Conservation (phyloP, 2,797 vertebrate genomes). For the Falco peregrinus region DNA sequence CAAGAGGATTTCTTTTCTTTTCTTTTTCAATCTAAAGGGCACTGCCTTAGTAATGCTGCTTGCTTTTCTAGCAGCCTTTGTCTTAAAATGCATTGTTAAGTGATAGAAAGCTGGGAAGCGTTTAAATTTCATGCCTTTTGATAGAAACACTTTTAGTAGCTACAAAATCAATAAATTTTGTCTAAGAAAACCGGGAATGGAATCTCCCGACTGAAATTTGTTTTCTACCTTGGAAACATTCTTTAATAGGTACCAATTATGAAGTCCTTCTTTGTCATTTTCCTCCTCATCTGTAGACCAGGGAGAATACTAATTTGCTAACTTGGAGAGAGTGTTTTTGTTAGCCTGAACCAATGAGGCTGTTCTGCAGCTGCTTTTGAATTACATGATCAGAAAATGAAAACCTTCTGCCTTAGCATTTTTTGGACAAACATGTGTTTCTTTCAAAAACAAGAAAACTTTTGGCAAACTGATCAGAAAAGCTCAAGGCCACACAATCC, state of each 20-base stretch:
- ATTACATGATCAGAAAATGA: conserved; percentile 48
- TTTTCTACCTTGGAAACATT: conserved; percentile 12
- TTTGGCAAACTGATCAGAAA: not conserved
- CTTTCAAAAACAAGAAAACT: conserved; percentile 26
- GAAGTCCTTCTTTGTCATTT: not conserved
- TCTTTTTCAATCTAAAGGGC: not conserved
- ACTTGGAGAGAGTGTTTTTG: conserved; percentile 17
- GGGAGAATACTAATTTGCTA: conserved; percentile 41
- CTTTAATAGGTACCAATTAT: conserved; percentile 13
- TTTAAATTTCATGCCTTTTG: conserved; percentile 10
- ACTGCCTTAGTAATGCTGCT: not conserved
- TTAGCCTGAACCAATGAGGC: conserved; percentile 22
- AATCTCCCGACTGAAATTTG: not conserved
- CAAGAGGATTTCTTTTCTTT: not conserved
- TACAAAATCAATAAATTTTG: not conserved
- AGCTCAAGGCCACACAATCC: not conserved
- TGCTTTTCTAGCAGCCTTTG: conserved; percentile 6
- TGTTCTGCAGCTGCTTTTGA: conserved; percentile 30
- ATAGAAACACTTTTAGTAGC: not conserved
- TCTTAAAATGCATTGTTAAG: conserved; percentile 1
- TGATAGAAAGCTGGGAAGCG: not conserved
- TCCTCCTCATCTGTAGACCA: not conserved
- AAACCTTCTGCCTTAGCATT: conserved; percentile 27
- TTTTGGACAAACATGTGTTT: not conserved
- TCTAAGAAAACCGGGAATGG: not conserved